Evolutionary conservation across 2,797 vertebrate genomes (phyloP).

Genomic region (Chanos chanos): DNA sequence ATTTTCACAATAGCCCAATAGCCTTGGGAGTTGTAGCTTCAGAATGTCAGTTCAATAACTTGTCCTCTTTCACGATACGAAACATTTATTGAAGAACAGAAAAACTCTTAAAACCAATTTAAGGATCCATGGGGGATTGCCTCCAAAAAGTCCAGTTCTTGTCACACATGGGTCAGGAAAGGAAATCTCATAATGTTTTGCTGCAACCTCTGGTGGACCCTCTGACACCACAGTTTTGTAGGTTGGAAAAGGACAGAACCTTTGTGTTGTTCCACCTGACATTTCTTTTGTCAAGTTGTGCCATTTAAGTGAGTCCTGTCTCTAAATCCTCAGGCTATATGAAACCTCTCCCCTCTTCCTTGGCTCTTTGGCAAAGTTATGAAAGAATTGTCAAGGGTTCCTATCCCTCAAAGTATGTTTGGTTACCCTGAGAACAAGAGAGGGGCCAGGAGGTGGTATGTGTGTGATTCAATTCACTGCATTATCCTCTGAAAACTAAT

Average conservation of each 20-base stretch:
- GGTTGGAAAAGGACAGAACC: slow-evolving; percentile 54
- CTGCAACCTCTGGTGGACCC: slow-evolving; percentile 38
- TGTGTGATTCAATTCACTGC: slow-evolving; percentile 73
- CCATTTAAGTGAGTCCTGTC: slow-evolving; percentile 64
- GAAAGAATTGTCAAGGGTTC: slow-evolving; percentile 76
- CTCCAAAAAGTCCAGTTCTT: neutral
- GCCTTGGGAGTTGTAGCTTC: too few relatives aligned
- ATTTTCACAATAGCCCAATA: too few relatives aligned
- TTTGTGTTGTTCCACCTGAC: slow-evolving; percentile 61
- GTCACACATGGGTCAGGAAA: slow-evolving; percentile 5
- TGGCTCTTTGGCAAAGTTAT: slow-evolving; percentile 59
- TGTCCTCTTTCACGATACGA: too few relatives aligned
- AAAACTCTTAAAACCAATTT: neutral
- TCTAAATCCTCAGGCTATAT: slow-evolving; percentile 58
- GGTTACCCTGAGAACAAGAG: slow-evolving; percentile 69
- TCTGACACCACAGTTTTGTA: slow-evolving; percentile 52
- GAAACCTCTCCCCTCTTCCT: slow-evolving; percentile 55
- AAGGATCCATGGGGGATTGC: neutral
- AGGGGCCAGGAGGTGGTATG: slow-evolving; percentile 62
- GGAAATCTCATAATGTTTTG: slow-evolving; percentile 6
- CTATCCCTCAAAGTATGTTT: slow-evolving; percentile 72
- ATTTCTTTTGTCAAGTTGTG: slow-evolving; percentile 63
- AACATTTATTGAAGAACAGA: too few relatives aligned
- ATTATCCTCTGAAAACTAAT: slow-evolving; percentile 80
- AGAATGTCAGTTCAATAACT: too few relatives aligned